These are phyloP conservation scores for Lycia hirtaria DNA, from an alignment of 2,888 invertebrate species.

Conservation along the genomic window DNA sequence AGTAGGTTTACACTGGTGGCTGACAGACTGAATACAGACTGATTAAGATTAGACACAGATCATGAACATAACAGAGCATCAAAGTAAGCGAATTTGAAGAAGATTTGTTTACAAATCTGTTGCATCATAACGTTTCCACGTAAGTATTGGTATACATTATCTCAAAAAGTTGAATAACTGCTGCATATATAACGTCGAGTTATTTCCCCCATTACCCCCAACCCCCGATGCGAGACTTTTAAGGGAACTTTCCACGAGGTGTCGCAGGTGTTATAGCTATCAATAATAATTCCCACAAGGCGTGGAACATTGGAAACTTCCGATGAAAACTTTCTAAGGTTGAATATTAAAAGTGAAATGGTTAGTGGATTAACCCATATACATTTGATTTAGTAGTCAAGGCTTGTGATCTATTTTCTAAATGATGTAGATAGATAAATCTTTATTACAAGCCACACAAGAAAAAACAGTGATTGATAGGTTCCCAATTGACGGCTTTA, in stretches of 20 bases:
- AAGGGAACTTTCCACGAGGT: constrained; percentile 69
- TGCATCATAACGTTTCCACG: too few species aligned
- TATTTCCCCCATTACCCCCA: constrained; percentile 74
- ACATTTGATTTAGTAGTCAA: constrained; percentile 6
- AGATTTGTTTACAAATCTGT: too few species aligned
- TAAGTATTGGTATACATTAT: not conserved
- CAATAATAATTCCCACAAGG: constrained; percentile 58
- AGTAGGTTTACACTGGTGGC: too few species aligned
- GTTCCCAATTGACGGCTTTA: too few species aligned
- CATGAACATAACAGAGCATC: too few species aligned
- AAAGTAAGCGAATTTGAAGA: too few species aligned
- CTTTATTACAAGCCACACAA: too few species aligned
- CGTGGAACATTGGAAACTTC: constrained; percentile 54
- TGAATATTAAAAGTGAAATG: constrained; percentile 49
- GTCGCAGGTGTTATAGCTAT: constrained; percentile 71
- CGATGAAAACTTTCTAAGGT: constrained; percentile 40
- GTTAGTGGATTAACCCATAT: constrained; percentile 28
- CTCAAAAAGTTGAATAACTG: constrained; percentile 20
- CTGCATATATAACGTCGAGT: constrained; percentile 33
- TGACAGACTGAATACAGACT: too few species aligned
- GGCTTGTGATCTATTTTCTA: not conserved
- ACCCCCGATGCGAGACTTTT: constrained; percentile 60
- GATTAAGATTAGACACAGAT: too few species aligned
- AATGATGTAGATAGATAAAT: too few species aligned
- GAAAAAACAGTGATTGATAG: too few species aligned